Evolutionary conservation across 2,113 vertebrate species (phyloP).

Genomic region (Gallinago jamesoni): DNA sequence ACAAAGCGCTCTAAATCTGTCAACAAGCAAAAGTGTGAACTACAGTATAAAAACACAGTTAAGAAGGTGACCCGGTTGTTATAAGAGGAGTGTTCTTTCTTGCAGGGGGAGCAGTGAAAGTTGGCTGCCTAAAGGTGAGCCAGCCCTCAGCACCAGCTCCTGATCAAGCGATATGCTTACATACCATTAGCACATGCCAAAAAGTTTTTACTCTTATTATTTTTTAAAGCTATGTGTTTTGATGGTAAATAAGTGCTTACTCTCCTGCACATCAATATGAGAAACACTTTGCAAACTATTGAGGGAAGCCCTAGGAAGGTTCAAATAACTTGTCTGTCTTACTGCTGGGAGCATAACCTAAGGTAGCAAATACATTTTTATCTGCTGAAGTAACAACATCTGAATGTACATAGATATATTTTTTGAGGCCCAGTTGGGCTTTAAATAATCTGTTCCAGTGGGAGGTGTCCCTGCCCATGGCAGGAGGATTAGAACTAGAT

Average conservation of each 20-base stretch:
- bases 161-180: not conserved
- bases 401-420: not conserved
- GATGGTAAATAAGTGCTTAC: not conserved
- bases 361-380: not conserved
- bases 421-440: not conserved
- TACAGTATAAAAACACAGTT: slow-evolving; percentile 30
- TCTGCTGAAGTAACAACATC: not conserved
- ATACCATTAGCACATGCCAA: not conserved
- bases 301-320: not conserved
- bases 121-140: not conserved
- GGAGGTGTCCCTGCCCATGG: not conserved
- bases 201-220: not conserved
- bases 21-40: slow-evolving; percentile 57
- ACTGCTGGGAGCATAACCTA: not conserved
- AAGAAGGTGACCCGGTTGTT: slow-evolving; percentile 46
- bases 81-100: not conserved
- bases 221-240: not conserved
- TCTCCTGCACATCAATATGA: not conserved
- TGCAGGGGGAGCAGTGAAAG: not conserved
- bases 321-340: not conserved
- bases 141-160: not conserved
- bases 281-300: not conserved
- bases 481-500: not conserved
- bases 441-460: not conserved
- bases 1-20: slow-evolving; percentile 67